These are phyloP conservation scores for Lagopus leucura DNA, from an alignment of 2,113 vertebrate genomes.

Conservation along the genomic window DNA sequence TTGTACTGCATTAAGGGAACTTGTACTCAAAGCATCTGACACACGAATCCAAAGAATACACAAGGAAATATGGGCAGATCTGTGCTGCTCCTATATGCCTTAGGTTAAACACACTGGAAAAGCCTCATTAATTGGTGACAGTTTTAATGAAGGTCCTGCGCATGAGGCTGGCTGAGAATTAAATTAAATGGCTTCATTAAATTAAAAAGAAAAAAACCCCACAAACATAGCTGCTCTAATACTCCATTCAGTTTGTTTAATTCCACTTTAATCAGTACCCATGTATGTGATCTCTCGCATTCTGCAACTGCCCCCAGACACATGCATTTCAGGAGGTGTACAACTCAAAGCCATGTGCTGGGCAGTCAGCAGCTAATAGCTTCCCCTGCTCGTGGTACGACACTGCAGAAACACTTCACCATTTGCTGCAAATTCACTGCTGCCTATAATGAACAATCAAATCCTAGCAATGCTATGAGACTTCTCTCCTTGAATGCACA, in stretches of 20 bases:
- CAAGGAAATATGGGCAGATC: not conserved
- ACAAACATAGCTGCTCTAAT: conserved; percentile 15
- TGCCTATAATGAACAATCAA: conserved; percentile 7
- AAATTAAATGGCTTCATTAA: conserved; percentile 58
- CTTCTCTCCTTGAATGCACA: not conserved
- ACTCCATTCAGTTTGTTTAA: conserved; percentile 17
- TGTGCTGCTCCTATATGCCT: not conserved
- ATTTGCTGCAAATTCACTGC: conserved; percentile 11
- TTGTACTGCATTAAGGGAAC: not conserved
- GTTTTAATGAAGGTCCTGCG: not conserved
- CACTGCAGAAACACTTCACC: not conserved
- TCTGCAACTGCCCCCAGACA: not conserved
- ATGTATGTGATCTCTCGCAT: not conserved
- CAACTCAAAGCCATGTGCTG: not conserved
- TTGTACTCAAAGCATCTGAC: not conserved
- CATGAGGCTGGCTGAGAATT: not conserved
- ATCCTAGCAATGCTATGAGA: not conserved
- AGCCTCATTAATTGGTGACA: conserved; percentile 44
- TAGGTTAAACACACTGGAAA: conserved; percentile 31
- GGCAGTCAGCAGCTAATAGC: not conserved
- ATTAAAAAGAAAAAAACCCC: not conserved
- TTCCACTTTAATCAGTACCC: conserved; percentile 15
- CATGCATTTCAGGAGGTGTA: not conserved
- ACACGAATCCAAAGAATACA: not conserved
- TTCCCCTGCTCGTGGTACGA: not conserved